These are phyloP conservation scores for Aldabrachelys gigantea DNA, from an alignment of 2,113 vertebrate species.

Conservation along the genomic window DNA sequence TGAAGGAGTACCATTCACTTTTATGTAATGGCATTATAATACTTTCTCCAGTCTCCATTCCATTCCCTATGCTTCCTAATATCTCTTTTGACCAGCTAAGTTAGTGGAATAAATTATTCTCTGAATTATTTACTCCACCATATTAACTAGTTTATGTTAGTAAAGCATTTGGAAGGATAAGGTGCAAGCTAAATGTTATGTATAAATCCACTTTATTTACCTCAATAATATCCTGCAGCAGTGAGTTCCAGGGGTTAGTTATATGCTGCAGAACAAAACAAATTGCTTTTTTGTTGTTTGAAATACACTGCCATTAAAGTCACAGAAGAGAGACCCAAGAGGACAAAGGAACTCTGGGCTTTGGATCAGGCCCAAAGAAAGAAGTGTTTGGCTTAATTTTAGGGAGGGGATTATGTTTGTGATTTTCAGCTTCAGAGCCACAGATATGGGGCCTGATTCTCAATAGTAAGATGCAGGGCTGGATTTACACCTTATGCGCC, in stretches of 20 bases:
- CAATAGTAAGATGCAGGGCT: background rate
- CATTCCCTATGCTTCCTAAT: background rate
- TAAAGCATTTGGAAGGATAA: constrained; percentile 24
- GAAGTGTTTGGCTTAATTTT: constrained; percentile 44
- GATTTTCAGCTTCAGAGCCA: background rate
- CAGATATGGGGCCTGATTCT: constrained; percentile 39
- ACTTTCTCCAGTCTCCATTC: background rate
- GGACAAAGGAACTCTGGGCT: constrained; percentile 61
- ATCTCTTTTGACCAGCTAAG: background rate
- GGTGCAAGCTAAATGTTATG: constrained; percentile 38
- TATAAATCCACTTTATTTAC: constrained; percentile 27
- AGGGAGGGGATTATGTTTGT: background rate
- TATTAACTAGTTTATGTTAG: background rate
- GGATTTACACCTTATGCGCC: too few relatives aligned
- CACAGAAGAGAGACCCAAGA: constrained; percentile 42
- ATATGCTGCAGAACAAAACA: constrained; percentile 38
- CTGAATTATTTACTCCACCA: background rate
- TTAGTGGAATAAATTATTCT: background rate
- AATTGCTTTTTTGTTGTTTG: constrained; percentile 50
- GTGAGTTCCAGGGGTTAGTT: constrained; percentile 66
- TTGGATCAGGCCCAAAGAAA: constrained; percentile 58
- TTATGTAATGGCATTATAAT: background rate
- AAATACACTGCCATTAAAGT: constrained; percentile 44
- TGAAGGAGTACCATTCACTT: background rate
- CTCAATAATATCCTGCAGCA: constrained; percentile 22